Conservation (phyloP, 2,888 invertebrate species). For the Ashinkailepas kermadecensis region DNA sequence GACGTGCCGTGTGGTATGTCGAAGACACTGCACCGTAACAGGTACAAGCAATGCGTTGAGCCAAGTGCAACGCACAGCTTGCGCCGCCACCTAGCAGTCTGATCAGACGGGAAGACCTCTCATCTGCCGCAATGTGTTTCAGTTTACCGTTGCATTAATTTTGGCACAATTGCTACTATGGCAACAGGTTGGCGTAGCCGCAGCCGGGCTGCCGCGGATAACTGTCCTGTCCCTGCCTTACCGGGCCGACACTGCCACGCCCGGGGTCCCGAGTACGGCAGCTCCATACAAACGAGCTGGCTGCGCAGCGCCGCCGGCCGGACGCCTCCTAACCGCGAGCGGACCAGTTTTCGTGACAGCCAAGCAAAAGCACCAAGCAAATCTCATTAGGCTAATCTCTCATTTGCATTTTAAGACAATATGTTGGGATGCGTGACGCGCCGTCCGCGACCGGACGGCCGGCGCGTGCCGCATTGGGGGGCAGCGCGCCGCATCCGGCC, state of each 20-base stretch:
- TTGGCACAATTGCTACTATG: too few relatives aligned
- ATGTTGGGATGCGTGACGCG: conserved; percentile 17
- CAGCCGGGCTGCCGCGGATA: too few relatives aligned
- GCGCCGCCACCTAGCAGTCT: too few relatives aligned
- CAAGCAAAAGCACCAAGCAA: neutral
- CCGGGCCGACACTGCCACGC: too few relatives aligned
- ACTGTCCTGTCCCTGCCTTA: too few relatives aligned
- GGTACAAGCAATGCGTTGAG: too few relatives aligned
- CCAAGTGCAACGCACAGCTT: too few relatives aligned
- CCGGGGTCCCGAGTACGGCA: neutral
- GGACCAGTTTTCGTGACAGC: neutral
- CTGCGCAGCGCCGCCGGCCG: neutral
- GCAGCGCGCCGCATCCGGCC: neutral
- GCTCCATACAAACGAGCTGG: neutral
- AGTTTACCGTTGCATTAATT: neutral
- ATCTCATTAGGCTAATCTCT: conserved; percentile 23
- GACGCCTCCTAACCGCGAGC: neutral
- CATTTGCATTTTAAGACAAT: conserved; percentile 23
- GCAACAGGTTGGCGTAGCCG: too few relatives aligned
- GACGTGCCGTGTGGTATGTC: too few relatives aligned
- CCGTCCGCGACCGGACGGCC: neutral
- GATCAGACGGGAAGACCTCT: too few relatives aligned
- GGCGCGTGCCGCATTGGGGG: neutral
- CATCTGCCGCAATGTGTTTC: neutral
- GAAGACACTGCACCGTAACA: too few relatives aligned